Evolutionary conservation across 1,140 invertebrate genomes (phyloP), one percentile per base, ranked within the genome.

Genomic region (Phymastichus coffea): DNA sequence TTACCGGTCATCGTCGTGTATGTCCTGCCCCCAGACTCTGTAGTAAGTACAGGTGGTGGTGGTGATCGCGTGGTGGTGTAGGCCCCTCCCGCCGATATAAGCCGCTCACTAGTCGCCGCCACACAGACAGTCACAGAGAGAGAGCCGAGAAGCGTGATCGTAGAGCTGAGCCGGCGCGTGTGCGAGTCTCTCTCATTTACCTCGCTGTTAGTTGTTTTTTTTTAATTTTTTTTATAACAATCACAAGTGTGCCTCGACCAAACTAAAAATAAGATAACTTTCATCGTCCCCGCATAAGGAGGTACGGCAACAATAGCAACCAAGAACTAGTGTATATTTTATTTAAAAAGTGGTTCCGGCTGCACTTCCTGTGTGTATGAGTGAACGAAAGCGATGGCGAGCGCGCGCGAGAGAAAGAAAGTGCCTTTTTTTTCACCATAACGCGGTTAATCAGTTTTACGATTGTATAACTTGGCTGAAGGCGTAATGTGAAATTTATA

Each of bases 81-180:
- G 74, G 71, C 76, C 72, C 76, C 77, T 76, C 74, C 77, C 77
- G 78, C 76, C 77, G 79, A 80, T 79, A 80, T 78, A 80, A 80
- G 76, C 78, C 76, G 77, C 74, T 78, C 74, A 75, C 77, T 77
- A 76, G 70, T 70, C 71, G 64, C 63, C 63, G 70, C 70, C 70
- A 74, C 66, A 78, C 78, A 79, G 75, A 78, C 75, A 80, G 78
- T 79, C 67, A 79, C 74, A 77, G 76, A 74, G 73, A 70, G 53
- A 57, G 60, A 73, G 69, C 61, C 70, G 73, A 75, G 63, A 67
- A 72, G 71, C 70, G 70, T n/a, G n/a, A n/a, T n/a, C n/a, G n/a
- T n/a, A n/a, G n/a, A n/a, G n/a, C n/a, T n/a, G 75, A 76, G 75
- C 72, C 65, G 56, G 64, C 71, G 71, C 69, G 71, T 74, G 74